Base-by-base conservation (phyloP, 2,113 vertebrate species). In the Muscicapa adusta region DNA sequence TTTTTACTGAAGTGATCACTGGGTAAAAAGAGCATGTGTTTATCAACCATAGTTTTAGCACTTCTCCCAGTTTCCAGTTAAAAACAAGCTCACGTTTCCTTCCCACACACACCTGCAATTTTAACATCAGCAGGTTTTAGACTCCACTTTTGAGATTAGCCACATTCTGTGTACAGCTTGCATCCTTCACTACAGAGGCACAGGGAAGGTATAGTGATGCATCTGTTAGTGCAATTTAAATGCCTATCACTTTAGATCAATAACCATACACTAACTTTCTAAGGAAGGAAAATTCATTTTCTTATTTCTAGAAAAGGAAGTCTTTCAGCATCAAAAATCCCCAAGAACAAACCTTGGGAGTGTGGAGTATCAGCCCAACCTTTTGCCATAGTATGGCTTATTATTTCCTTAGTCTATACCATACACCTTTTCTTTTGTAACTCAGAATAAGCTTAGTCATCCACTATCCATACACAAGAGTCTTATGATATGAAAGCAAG, bases 371-470 rank as follows among this genome's bases (percentile, higher is more conserved):
- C 38, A 70, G 38, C 16, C 29, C 17, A 76, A 87, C 24, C 24
- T 82, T 78, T 71, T 78, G 20, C 16, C 79, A 77, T 58, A 47
- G 12, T 23, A 57, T 22, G 29, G 19, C 8, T 93, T 60, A 42
- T 42, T 74, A 58, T 65, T 93, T 88, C 58, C 42, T 31, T 48
- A 53, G 43, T 51, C 18, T 54, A 25, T 36, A 79, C 31, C 38
- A 26, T n/a, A 77, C 1, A 5, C 9, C 33, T 87, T 83, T 62
- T 71, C 29, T 74, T 91, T 70, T 58, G 24, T 22, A 91, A 85
- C 54, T 79, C 66, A 82, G 88, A 94, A 85, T 42, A 89, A 88
- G 85, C 74, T 94, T 80, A 92, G 81, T 75, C 66, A 94, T 70
- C 58, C 77, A 57, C 65, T 50, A 45, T 4, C 61, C 8, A 75